Percentiles rank a stretch among this genome's conserved stretches.
phyloP scores from a whole-genome alignment of 1,140 invertebrate species.

The Drosophila nikananu region DNA sequence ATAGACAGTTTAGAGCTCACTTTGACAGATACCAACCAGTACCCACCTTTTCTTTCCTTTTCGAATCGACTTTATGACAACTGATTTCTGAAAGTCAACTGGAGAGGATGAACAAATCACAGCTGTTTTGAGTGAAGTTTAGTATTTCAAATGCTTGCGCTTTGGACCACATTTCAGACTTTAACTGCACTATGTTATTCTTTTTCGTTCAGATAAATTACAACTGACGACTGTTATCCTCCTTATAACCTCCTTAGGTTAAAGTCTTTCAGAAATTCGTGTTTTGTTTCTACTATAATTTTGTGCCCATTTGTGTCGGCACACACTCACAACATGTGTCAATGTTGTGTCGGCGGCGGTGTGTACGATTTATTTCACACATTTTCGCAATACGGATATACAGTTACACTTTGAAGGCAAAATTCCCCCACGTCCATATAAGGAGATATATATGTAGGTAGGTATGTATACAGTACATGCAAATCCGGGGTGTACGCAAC shows the following conservation, averaged over 20 bases:
- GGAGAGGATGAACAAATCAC: too few relatives aligned
- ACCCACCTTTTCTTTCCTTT: neutral
- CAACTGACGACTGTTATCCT: neutral
- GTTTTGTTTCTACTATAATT: conserved; percentile 4
- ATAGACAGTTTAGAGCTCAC: neutral
- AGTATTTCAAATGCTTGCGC: too few relatives aligned
- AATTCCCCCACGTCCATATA: conserved; percentile 52
- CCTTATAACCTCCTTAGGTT: neutral
- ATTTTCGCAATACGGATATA: conserved; percentile 53
- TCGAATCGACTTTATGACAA: neutral
- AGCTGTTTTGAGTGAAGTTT: too few relatives aligned
- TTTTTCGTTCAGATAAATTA: neutral
- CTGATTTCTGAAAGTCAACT: neutral
- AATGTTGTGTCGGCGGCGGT: conserved; percentile 7
- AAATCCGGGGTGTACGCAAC: conserved; percentile 51
- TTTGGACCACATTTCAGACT: too few relatives aligned
- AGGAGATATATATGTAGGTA: conserved; percentile 29
- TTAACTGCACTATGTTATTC: neutral
- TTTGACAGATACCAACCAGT: neutral
- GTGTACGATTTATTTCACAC: conserved; percentile 40
- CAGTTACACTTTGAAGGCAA: conserved; percentile 52
- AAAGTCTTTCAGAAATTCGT: neutral
- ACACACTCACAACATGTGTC: conserved; percentile 21
- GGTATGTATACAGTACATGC: neutral
- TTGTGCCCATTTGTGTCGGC: conserved; percentile 10